Evolutionary conservation across 2,888 invertebrate genomes (phyloP).

Genomic region (Trichogramma evanescens): DNA sequence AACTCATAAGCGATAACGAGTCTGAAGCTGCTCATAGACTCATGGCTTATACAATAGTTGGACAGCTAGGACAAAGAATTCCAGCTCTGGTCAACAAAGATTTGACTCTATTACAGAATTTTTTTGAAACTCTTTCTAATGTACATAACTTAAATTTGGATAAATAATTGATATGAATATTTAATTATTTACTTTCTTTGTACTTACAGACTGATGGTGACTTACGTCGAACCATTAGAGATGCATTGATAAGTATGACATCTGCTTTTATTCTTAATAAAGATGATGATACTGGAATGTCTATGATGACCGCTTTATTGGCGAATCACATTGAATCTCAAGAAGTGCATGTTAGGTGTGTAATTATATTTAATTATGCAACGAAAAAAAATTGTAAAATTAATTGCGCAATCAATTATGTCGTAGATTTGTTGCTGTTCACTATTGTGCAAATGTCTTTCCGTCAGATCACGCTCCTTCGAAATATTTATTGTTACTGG

Average conservation of each 20-base stretch:
- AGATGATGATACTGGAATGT: slow-evolving; percentile 41
- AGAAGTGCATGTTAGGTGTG: slow-evolving; percentile 53
- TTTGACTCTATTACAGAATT: slow-evolving; percentile 53
- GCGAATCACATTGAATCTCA: slow-evolving; percentile 70
- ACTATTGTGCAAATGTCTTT: slow-evolving; percentile 76
- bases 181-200: neutral
- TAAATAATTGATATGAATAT: neutral
- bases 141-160: slow-evolving; percentile 32
- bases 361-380: slow-evolving; percentile 1
- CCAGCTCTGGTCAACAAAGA: slow-evolving; percentile 63
- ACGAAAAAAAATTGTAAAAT: too few species aligned
- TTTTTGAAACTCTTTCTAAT: slow-evolving; percentile 50
- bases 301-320: slow-evolving; percentile 58
- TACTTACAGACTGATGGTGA: slow-evolving; percentile 36
- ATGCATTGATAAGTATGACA: slow-evolving; percentile 40
- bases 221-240: slow-evolving; percentile 36
- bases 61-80: slow-evolving; percentile 58
- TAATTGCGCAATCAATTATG: neutral
- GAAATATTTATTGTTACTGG: slow-evolving; percentile 71
- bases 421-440: slow-evolving; percentile 68
- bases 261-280: slow-evolving; percentile 39
- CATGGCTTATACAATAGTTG: slow-evolving; percentile 70
- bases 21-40: slow-evolving; percentile 58
- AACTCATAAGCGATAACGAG: slow-evolving; percentile 56
- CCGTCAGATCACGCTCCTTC: slow-evolving; percentile 75